Evolutionary conservation across 2,113 vertebrate species (phyloP).

Genomic region (Mobula birostris): DNA sequence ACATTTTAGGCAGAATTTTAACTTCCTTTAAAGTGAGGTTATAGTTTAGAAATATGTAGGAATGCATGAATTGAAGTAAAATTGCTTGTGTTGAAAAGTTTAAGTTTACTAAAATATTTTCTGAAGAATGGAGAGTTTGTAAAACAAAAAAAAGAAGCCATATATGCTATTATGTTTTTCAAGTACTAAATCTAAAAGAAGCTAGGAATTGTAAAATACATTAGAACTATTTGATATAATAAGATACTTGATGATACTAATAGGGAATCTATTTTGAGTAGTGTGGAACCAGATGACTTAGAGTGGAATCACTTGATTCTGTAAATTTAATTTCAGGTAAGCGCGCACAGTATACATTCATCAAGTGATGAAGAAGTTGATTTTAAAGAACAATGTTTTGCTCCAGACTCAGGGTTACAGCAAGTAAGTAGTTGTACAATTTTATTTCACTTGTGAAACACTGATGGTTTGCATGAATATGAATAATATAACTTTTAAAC

Average conservation of each 20-base stretch:
- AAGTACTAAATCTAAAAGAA: neutral
- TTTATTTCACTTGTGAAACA: neutral
- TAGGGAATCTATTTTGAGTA: neutral
- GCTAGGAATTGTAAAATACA: neutral
- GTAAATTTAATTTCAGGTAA: conserved; percentile 63
- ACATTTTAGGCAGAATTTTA: neutral
- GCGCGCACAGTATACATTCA: conserved; percentile 94
- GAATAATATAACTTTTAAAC: neutral
- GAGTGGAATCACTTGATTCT: conserved; percentile 41
- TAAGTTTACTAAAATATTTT: too few relatives aligned
- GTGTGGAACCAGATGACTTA: conserved; percentile 39
- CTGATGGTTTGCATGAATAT: neutral
- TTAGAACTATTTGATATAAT: neutral
- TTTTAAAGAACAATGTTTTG: conserved; percentile 95
- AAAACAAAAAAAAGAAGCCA: neutral
- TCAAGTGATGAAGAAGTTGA: conserved; percentile 98
- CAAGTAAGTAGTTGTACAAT: conserved; percentile 71
- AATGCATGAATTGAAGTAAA: neutral
- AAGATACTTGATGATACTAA: neutral
- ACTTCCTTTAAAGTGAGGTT: neutral
- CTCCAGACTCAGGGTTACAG: conserved; percentile 95
- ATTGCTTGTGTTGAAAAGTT: neutral
- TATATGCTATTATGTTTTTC: neutral
- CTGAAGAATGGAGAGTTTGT: neutral
- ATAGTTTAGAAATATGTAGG: neutral